These are phyloP conservation scores for Sphenopsis melanotis DNA, from an alignment of 2,797 vertebrate species.

Conservation along the genomic window DNA sequence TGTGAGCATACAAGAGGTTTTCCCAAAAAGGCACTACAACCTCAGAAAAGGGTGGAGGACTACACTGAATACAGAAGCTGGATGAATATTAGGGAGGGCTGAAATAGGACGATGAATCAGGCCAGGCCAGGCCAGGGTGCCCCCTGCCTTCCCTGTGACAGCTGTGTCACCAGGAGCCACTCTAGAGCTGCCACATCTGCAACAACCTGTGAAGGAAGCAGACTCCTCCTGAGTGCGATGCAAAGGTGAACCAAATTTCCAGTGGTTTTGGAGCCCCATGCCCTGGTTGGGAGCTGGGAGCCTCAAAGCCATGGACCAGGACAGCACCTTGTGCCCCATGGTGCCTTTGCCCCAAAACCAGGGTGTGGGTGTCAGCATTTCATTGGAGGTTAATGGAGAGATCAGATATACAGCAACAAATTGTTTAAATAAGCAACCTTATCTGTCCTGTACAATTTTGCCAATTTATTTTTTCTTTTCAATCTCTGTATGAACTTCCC, in stretches of 20 bases:
- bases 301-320: not conserved
- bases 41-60: not conserved
- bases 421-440: not conserved
- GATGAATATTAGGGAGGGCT: not conserved
- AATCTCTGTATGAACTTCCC: not conserved
- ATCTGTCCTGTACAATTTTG: not conserved
- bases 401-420: not conserved
- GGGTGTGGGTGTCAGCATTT: not conserved
- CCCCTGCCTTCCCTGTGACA: not conserved
- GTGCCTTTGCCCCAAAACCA: not conserved
- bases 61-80: not conserved
- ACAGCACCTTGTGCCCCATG: not conserved
- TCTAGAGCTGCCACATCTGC: not conserved
- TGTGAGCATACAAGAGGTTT: not conserved
- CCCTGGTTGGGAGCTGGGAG: fast-evolving
- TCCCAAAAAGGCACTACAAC: not conserved
- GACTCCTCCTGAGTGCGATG: too few species aligned
- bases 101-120: fast-evolving
- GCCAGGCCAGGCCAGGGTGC: not conserved
- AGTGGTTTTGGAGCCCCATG: not conserved
- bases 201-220: fast-evolving
- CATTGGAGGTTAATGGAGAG: not conserved
- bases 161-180: not conserved
- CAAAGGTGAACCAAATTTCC: not conserved
- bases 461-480: not conserved